Conservation (phyloP, 1,140 invertebrate species). For the Atta colombica region DNA sequence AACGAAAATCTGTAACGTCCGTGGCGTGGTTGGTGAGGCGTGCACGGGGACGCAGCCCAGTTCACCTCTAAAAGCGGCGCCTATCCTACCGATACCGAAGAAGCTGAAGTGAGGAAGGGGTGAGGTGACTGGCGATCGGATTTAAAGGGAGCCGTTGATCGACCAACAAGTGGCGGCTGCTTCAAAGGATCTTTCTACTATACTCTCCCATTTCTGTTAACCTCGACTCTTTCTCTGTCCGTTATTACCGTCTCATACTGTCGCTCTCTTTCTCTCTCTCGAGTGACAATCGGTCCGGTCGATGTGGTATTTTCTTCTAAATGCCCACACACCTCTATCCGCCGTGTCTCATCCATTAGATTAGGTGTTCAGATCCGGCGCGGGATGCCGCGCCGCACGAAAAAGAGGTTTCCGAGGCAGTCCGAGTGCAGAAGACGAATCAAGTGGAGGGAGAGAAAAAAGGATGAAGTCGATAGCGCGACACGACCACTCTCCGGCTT, state of each 20-base stretch:
- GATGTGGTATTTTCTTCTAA: constrained; percentile 78
- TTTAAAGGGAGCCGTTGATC: constrained; percentile 85
- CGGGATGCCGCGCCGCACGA: constrained; percentile 75
- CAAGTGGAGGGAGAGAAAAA: constrained; percentile 72
- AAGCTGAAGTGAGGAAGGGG: constrained; percentile 69
- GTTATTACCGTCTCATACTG: constrained; percentile 63
- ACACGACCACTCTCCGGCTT: constrained; percentile 82
- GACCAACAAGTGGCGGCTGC: constrained; percentile 86
- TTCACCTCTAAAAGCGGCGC: constrained; percentile 82
- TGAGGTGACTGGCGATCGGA: constrained; percentile 83
- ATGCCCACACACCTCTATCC: constrained; percentile 75
- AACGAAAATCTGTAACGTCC: constrained; percentile 82
- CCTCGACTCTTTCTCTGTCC: constrained; percentile 39
- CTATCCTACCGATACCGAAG: constrained; percentile 77
- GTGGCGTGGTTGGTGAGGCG: constrained; percentile 78
- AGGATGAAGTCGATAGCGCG: constrained; percentile 72
- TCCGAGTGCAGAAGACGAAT: constrained; percentile 57
- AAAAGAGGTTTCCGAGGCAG: constrained; percentile 73
- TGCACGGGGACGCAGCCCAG: constrained; percentile 79
- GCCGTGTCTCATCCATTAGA: constrained; percentile 82
- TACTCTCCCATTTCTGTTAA: constrained; percentile 74
- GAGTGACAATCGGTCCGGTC: constrained; percentile 69
- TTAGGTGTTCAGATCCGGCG: constrained; percentile 77
- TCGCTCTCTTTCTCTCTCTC: constrained; percentile 11
- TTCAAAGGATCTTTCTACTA: constrained; percentile 82